These are phyloP conservation scores for Nycteola revayana DNA, from an alignment of 2,888 invertebrate genomes.

Conservation along the genomic window DNA sequence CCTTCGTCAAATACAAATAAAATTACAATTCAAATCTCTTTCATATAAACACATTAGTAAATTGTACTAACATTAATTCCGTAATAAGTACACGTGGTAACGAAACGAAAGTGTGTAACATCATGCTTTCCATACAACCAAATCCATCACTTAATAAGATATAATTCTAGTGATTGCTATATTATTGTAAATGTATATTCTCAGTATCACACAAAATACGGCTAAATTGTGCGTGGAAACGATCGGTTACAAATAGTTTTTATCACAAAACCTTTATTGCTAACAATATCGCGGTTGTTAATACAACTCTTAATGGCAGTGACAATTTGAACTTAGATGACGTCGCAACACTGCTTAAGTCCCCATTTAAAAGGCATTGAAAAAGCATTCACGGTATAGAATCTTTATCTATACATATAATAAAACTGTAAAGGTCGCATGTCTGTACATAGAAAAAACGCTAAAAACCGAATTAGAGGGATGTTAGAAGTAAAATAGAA, in stretches of 20 bases:
- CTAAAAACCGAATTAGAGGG: no score
- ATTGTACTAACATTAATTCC: no score
- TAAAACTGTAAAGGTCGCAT: no score
- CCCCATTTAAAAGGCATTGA: no score
- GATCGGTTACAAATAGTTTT: slow-evolving; percentile 44
- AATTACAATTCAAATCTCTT: no score
- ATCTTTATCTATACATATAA: no score
- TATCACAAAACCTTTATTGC: slow-evolving; percentile 77
- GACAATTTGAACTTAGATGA: neutral
- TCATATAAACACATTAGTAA: no score
- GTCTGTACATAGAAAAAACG: no score
- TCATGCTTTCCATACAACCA: slow-evolving; percentile 10
- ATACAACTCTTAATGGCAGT: slow-evolving; percentile 31
- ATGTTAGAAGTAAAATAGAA: no score
- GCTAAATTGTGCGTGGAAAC: slow-evolving; percentile 58
- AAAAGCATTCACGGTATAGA: no score
- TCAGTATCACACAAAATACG: slow-evolving; percentile 35
- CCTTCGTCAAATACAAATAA: slow-evolving; percentile 7
- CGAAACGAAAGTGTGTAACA: slow-evolving; percentile 11
- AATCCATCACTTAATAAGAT: slow-evolving; percentile 16
- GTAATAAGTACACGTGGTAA: no score
- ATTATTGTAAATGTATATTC: slow-evolving; percentile 29
- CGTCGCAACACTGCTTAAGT: no score
- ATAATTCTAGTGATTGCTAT: slow-evolving; percentile 20
- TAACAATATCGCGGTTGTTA: slow-evolving; percentile 54